A percentile compares a stretch with the other conserved stretches of the same genome.
Evolutionary conservation across 2,888 invertebrate genomes (phyloP).

Genomic region (Pachydiplax longipennis): DNA sequence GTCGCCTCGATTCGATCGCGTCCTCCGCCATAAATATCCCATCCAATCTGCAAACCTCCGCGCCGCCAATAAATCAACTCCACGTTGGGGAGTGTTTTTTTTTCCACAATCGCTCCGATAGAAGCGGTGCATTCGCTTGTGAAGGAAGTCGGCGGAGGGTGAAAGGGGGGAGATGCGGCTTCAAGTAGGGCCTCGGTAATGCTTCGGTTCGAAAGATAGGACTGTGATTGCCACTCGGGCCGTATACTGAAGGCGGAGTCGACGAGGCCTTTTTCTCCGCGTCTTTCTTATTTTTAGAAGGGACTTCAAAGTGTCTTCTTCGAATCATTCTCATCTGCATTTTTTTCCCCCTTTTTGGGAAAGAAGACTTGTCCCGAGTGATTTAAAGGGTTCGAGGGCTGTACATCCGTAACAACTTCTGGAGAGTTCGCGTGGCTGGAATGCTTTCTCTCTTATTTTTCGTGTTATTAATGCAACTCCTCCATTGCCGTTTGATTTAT

Average conservation of each 20-base stretch:
- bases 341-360: background rate
- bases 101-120: background rate
- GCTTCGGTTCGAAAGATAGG: background rate
- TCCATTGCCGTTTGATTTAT: too few species aligned
- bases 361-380: background rate
- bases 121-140: background rate
- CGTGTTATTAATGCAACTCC: too few species aligned
- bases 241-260: background rate
- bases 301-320: background rate
- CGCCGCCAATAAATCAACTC: slow-evolving; percentile 31
- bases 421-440: background rate
- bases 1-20: background rate
- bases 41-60: slow-evolving; percentile 33
- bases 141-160: too few species aligned
- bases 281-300: background rate
- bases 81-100: background rate
- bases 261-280: background rate
- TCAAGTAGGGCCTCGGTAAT: slow-evolving; percentile 22
- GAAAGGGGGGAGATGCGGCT: background rate
- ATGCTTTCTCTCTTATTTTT: too few species aligned
- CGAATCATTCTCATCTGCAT: background rate
- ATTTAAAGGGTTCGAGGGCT: background rate
- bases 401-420: background rate
- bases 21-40: slow-evolving; percentile 12
- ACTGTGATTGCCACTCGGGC: background rate